Base-by-base conservation (phyloP, 2,797 vertebrate genomes). In the Chelon auratus region DNA sequence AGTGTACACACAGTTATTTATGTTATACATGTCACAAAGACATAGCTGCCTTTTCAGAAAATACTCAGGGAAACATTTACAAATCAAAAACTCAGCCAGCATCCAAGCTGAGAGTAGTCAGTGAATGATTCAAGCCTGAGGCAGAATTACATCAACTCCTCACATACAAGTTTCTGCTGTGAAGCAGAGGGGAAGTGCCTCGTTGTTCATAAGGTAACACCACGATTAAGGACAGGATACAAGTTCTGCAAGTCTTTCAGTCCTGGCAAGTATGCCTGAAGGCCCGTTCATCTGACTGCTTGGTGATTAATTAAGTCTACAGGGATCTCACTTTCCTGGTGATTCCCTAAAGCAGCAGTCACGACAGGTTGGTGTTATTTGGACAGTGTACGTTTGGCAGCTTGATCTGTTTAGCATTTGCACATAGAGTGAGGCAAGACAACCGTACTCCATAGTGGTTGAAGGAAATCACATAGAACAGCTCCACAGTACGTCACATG, bases 231-330 rank as follows among this genome's bases (percentile, higher is more conserved):
- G 65, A 67, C 40, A 37, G 59, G 51, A 80, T 86, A 50, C 71
- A 82, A 75, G 56, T 76, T 82, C 62, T 72, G 43, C 68, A 77
- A 77, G 81, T 81, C 74, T 81, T 79, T 84, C 74, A 72, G 55
- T 83, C 62, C 43, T 30, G 58, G 66, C 43, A 63, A 81, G 68
- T 63, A 22, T 18, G 77, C 84, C 91, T 89, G 68, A 75, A 86
- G 90, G 82, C 71, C 78, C 43, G 50, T 84, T 86, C 76, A 62
- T 76, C 75, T 57, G 61, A 37, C 68, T 80, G 30, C 77, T 52
- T 66, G 62, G 73, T 75, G 81, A 90, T 92, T 91, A 92, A 92
- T 92, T 84, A 89, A 82, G 70, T 72, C 84, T 53, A 72, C 71
- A 77, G 81, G 91, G 82, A 83, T 66, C 0, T 24, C 67, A 6